phyloP scores from a whole-genome alignment of 2,888 invertebrate species.

The Drosophila subsilvestris region DNA sequence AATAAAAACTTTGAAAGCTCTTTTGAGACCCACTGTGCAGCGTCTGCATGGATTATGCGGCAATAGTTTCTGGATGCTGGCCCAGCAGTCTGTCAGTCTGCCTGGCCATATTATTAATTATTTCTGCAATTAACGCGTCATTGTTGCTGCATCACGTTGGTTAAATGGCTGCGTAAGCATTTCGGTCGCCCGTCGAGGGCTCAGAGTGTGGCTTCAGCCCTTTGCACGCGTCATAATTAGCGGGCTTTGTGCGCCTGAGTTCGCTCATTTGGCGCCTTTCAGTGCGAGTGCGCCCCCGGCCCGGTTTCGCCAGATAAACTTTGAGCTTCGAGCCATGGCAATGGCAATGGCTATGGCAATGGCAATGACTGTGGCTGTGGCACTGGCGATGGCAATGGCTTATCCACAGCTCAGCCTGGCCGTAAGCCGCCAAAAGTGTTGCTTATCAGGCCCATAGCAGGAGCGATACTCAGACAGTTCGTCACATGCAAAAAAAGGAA shows the following conservation, averaged over 20 bases:
- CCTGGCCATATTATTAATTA: constrained; percentile 70
- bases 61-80: constrained; percentile 27
- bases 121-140: constrained; percentile 73
- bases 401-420: constrained; percentile 46
- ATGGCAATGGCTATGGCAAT: not conserved
- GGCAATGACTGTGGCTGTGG: not conserved
- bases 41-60: constrained; percentile 9
- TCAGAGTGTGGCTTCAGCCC: constrained; percentile 28
- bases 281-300: constrained; percentile 6
- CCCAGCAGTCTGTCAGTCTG: constrained; percentile 15
- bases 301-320: constrained; percentile 50
- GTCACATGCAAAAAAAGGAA: constrained; percentile 47
- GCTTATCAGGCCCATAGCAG: constrained; percentile 55
- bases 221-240: constrained; percentile 72
- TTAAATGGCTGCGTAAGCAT: constrained; percentile 53
- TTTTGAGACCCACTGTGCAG: constrained; percentile 19
- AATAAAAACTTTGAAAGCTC: no score
- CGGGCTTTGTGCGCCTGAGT: constrained; percentile 55
- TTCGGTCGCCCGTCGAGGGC: not conserved
- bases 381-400: constrained; percentile 28
- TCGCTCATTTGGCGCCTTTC: constrained; percentile 62
- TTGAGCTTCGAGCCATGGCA: constrained; percentile 20
- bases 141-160: constrained; percentile 73
- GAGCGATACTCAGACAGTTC: constrained; percentile 33
- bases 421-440: constrained; percentile 64